Percentiles rank a stretch among this genome's conserved stretches.
phyloP scores from a whole-genome alignment of 2,113 vertebrate species.

The Oenanthe melanoleuca region DNA sequence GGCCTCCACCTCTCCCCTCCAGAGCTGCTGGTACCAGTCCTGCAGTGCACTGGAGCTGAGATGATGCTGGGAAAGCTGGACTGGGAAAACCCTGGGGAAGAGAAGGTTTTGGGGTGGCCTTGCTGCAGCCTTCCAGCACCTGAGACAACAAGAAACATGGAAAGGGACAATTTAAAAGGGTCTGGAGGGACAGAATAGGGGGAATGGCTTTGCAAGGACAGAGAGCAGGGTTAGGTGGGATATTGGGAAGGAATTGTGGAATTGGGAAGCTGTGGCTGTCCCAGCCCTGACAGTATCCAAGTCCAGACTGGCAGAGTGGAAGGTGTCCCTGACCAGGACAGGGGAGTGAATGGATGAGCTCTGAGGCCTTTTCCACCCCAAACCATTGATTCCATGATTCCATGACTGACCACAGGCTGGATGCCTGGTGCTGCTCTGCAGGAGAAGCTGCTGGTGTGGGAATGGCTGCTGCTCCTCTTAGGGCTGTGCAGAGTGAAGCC shows the following conservation, averaged over 20 bases:
- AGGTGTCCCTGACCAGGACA: background rate
- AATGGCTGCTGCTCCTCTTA: background rate
- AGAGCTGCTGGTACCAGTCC: background rate
- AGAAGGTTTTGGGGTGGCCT: background rate
- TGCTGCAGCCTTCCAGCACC: background rate
- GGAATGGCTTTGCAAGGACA: accelerated
- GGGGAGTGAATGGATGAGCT: background rate
- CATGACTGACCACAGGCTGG: background rate
- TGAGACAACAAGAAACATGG: background rate
- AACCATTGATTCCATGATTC: background rate
- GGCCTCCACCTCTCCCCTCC: background rate
- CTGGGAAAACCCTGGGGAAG: background rate
- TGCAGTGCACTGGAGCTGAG: background rate
- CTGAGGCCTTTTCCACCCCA: background rate
- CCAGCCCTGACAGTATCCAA: background rate
- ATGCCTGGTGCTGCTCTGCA: background rate
- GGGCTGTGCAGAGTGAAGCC: background rate
- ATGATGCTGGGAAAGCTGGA: background rate
- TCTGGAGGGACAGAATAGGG: background rate
- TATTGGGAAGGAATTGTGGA: too few relatives aligned
- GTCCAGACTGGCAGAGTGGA: background rate
- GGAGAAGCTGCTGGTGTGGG: background rate
- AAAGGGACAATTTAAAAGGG: background rate
- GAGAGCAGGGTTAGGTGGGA: background rate
- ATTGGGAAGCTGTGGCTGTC: background rate